A percentile compares a stretch with the other conserved stretches of the same genome.
phyloP scores from a whole-genome alignment of 2,113 vertebrate genomes.

The Ptilonorhynchus violaceus region DNA sequence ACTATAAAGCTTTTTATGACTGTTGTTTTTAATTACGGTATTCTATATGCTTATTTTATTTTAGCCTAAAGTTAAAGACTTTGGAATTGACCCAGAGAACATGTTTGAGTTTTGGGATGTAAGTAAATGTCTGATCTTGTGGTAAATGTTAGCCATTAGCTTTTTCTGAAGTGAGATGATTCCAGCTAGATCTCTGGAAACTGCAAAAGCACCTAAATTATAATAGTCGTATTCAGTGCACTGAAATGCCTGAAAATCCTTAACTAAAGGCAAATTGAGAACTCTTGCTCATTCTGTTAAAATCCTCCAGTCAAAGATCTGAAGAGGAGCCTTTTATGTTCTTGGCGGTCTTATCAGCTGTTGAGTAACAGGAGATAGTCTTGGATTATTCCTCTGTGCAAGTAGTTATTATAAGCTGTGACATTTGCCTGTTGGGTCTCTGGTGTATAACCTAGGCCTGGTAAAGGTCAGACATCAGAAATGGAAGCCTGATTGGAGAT shows the following conservation, averaged over 20 bases:
- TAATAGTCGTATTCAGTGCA: not conserved
- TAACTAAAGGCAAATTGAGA: not conserved
- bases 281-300: not conserved
- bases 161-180: not conserved
- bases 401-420: constrained; percentile 68
- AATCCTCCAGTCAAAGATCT: not conserved
- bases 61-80: constrained; percentile 93
- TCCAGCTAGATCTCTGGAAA: not conserved
- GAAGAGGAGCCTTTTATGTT: not conserved
- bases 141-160: not conserved
- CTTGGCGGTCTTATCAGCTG: constrained; percentile 12
- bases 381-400: not conserved
- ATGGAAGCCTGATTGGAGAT: not conserved
- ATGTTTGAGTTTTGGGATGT: constrained; percentile 99
- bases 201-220: not conserved
- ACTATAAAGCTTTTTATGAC: not conserved
- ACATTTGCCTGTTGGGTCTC: constrained; percentile 56
- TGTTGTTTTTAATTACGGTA: not conserved
- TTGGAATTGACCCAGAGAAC: constrained; percentile 93
- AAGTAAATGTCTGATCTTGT: constrained; percentile 66
- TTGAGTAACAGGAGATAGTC: constrained; percentile 50
- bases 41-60: not conserved
- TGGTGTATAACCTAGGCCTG: not conserved
- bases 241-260: not conserved
- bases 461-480: constrained; percentile 60